Evolutionary conservation across 1,140 invertebrate genomes (phyloP).

Genomic region (Meteorus sp.): DNA sequence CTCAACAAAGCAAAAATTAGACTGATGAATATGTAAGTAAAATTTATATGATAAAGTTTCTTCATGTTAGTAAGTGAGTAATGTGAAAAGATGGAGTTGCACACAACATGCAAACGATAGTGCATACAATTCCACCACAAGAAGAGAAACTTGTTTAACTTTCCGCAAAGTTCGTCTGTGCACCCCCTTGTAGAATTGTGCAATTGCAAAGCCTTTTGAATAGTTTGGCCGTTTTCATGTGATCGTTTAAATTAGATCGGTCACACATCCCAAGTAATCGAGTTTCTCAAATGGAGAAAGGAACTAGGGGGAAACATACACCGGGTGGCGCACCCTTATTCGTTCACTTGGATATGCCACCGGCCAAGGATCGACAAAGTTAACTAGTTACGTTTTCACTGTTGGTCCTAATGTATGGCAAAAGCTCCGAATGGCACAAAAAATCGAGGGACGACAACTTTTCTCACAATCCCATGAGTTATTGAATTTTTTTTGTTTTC

Average conservation of each 20-base stretch:
- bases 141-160: conserved; percentile 24
- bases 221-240: background rate
- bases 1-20: too few relatives aligned
- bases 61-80: too few relatives aligned
- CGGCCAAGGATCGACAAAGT: conserved; percentile 4
- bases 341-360: background rate
- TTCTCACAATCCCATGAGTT: background rate
- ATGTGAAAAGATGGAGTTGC: too few relatives aligned
- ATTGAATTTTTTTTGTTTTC: too few relatives aligned
- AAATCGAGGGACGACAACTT: too few relatives aligned
- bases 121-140: conserved; percentile 4
- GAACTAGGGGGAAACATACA: background rate
- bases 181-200: conserved; percentile 7
- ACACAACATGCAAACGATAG: conserved; percentile 16
- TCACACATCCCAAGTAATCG: conserved; percentile 25
- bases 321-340: background rate
- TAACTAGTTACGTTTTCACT: conserved; percentile 24
- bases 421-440: background rate
- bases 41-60: too few relatives aligned
- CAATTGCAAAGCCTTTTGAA: conserved; percentile 20
- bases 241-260: conserved; percentile 28
- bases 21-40: too few relatives aligned
- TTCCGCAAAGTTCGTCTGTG: background rate
- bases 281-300: conserved; percentile 6
- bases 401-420: conserved; percentile 14